Evolutionary conservation across 2,113 vertebrate species (phyloP).

Genomic region (Paracanthobrama guichenoti): DNA sequence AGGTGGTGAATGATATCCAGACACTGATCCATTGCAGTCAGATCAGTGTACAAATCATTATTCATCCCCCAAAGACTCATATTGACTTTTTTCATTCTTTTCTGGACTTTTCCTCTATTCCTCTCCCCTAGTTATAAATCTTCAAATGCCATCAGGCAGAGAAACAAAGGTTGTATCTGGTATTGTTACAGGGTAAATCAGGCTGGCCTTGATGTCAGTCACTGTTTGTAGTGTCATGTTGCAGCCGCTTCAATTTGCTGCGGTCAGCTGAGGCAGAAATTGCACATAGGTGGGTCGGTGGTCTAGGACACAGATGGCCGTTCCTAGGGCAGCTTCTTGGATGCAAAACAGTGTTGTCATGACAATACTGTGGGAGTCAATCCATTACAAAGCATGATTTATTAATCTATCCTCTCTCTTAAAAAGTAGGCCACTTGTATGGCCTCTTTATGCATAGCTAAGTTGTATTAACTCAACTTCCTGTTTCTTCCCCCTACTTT

Average conservation of each 20-base stretch:
- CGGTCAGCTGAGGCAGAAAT: slow-evolving; percentile 18
- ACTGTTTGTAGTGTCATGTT: slow-evolving; percentile 29
- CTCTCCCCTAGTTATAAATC: slow-evolving; percentile 22
- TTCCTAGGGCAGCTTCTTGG: neutral
- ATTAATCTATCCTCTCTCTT: slow-evolving; percentile 67
- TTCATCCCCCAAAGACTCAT: slow-evolving; percentile 6
- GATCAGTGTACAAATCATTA: slow-evolving; percentile 19
- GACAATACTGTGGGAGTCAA: slow-evolving; percentile 55
- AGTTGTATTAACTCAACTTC: slow-evolving; percentile 25
- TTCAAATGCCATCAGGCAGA: slow-evolving; percentile 21
- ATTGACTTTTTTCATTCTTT: neutral
- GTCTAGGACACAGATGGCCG: neutral
- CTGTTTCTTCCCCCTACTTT: slow-evolving; percentile 1
- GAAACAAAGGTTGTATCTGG: slow-evolving; percentile 34
- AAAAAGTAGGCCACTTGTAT: slow-evolving; percentile 66
- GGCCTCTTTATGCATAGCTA: slow-evolving; percentile 17
- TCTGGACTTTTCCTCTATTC: neutral
- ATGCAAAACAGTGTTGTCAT: slow-evolving; percentile 44
- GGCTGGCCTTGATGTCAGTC: slow-evolving; percentile 11
- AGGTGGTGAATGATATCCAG: slow-evolving; percentile 19
- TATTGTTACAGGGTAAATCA: slow-evolving; percentile 31
- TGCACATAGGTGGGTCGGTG: slow-evolving; percentile 1
- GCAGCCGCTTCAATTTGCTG: slow-evolving; percentile 19
- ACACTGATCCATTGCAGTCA: slow-evolving; percentile 32
- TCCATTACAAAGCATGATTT: slow-evolving; percentile 75